Evolutionary conservation across 1,140 invertebrate species (phyloP), one percentile per base, ranked within the genome.

Genomic region (Drosophila obscura): DNA sequence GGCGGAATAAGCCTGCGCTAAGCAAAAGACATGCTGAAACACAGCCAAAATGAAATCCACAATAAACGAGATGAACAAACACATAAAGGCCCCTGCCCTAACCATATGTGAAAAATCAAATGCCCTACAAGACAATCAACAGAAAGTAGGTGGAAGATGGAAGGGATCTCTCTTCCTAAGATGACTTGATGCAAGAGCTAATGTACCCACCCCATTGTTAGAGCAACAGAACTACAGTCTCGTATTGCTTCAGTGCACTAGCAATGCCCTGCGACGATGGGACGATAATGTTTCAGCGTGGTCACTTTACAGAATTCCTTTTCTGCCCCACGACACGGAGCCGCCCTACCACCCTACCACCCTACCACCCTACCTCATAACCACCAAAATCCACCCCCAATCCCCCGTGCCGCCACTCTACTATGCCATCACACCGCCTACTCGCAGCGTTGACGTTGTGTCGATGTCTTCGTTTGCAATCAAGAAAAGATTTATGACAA

Each of bases 401-500:
- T 72, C 22, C 49, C 43, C 43, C 41, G 43, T 35, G 51, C 61
- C 75, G 67, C 28, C 2, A 8, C 8, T 8, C 28, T 2, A 31
- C 28, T 7, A 28, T 28, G 26, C 28, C 28, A 31, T 8, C 28
- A 9, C 3, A 2, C 8, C 31, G 7, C 7, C 62, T 44, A 9
- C 19, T 2, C 9, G 2, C 5, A n/a, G 55, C 41, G n/a, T 24
- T 57, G 69, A 79, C 66, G 67, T 65, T 76, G 78, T 77, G 69
- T 75, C 74, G 79, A 85, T 78, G 82, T 87, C 82, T 85, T 85
- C 81, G 78, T 85, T 85, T 85, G 81, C 81, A 87, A 85, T 85
- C 81, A 85, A 85, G 87, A 74, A 82, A 85, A 85, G 82, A 85
- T 85, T 85, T 85, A 85, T 85, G 82, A 85, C 82, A 85, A 73